Evolutionary conservation across 35 echinoderm and acorn worm genomes (phyloP).

Genomic region (Acanthaster planci): DNA sequence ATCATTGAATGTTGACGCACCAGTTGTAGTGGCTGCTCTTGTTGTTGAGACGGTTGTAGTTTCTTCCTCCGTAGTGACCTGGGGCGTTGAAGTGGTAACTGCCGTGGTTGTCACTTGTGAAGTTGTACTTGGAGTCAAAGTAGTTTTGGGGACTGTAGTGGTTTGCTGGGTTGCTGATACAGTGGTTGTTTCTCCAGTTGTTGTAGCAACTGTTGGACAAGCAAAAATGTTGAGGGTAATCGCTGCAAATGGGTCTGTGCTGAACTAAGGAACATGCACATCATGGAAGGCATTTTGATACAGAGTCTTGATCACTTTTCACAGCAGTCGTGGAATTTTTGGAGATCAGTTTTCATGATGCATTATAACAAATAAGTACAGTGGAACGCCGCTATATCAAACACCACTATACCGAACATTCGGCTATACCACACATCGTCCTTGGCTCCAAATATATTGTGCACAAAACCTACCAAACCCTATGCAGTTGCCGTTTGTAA

Average conservation of each 20-base stretch:
- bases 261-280: not conserved
- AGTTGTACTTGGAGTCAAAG: not conserved
- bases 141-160: not conserved
- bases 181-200: not conserved
- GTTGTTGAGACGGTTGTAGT: not conserved
- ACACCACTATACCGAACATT: too few relatives aligned
- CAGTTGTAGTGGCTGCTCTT: not conserved
- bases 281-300: not conserved
- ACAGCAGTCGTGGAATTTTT: not conserved
- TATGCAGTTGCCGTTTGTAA: too few relatives aligned
- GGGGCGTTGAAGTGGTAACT: not conserved
- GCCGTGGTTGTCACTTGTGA: not conserved
- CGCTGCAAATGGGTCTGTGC: not conserved
- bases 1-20: not conserved
- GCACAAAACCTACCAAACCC: too few relatives aligned
- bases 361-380: not conserved
- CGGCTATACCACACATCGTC: too few relatives aligned
- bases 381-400: too few relatives aligned
- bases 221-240: not conserved
- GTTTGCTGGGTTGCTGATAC: not conserved
- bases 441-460: too few relatives aligned
- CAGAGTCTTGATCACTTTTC: not conserved
- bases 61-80: not conserved
- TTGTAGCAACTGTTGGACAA: not conserved
- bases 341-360: not conserved